These are phyloP conservation scores for Sinhomidia bicolor DNA, from an alignment of 2,888 invertebrate species.

Conservation along the genomic window DNA sequence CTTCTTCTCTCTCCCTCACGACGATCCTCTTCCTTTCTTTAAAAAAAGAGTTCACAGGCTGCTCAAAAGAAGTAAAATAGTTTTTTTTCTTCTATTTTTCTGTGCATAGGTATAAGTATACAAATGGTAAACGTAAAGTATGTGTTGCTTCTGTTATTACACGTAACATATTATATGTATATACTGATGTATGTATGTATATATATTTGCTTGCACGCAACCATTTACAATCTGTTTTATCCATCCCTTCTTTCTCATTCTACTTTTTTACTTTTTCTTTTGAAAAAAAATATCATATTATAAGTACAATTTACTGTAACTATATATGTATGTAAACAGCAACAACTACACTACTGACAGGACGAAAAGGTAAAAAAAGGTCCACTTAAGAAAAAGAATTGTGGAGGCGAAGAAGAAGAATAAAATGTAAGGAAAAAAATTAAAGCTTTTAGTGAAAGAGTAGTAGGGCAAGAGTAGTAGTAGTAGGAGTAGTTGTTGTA, in stretches of 20 bases:
- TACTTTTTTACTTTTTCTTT: constrained; percentile 50
- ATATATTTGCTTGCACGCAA: constrained; percentile 36
- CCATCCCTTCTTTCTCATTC: constrained; percentile 24
- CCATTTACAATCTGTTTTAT: constrained; percentile 34
- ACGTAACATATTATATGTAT: neutral
- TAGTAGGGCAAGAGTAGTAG: too few relatives aligned
- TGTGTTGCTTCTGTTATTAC: neutral
- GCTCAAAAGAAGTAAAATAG: constrained; percentile 41
- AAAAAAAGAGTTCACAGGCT: constrained; percentile 64
- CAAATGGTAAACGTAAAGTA: neutral
- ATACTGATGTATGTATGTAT: too few relatives aligned
- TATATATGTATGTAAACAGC: neutral
- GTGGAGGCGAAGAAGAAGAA: constrained; percentile 10
- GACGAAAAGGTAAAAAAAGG: constrained; percentile 46
- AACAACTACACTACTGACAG: neutral
- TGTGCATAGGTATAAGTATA: neutral
- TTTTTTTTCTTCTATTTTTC: too few relatives aligned
- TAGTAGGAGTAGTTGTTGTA: neutral
- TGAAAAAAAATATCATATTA: constrained; percentile 29
- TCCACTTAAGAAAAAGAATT: constrained; percentile 18
- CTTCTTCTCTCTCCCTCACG: constrained; percentile 17
- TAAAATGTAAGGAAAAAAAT: neutral
- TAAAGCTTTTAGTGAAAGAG: neutral
- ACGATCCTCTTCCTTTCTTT: constrained; percentile 31
- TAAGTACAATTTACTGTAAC: neutral